phyloP scores from a whole-genome alignment of 30 jellyfish, hydroid and myxozoan genomes.

The Phacellophora camtschatica region DNA sequence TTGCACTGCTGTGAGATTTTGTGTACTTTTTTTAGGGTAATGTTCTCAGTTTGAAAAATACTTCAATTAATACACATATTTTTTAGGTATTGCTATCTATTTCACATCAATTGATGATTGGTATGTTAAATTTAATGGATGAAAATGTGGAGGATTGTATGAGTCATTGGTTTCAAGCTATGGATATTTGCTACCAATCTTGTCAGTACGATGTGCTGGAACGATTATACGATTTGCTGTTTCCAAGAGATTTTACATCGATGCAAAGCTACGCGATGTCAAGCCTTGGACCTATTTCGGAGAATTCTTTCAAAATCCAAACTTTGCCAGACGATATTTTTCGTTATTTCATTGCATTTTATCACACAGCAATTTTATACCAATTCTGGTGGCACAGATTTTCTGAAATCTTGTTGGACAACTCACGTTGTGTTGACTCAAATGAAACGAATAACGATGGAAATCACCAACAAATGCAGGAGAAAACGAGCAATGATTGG shows the following conservation, averaged over 20 bases:
- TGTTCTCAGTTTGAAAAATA: not conserved
- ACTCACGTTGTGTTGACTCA: not conserved
- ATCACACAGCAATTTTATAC: conserved; percentile 3
- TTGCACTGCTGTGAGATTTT: not conserved
- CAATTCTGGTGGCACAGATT: conserved; percentile 64
- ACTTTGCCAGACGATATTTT: not conserved
- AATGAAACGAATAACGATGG: not conserved
- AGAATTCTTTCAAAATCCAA: not conserved
- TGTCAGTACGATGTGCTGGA: conserved; percentile 41
- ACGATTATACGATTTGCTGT: conserved; percentile 15
- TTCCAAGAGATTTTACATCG: conserved; percentile 46
- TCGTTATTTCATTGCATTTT: conserved; percentile 1
- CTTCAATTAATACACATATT: not conserved
- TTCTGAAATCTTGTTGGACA: not conserved
- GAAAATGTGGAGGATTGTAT: conserved; percentile 16
- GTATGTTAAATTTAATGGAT: conserved; percentile 23
- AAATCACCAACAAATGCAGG: not conserved
- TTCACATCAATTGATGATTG: conserved; percentile 33
- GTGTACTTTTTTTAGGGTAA: not conserved
- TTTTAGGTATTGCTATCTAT: conserved; percentile 45
- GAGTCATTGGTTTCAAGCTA: conserved; percentile 58
- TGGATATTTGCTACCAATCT: conserved; percentile 13
- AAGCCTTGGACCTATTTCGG: not conserved
- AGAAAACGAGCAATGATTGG: too few relatives aligned
- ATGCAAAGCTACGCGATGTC: not conserved